phyloP scores from a whole-genome alignment of 2,888 invertebrate genomes.

The Mesoligia furuncula region DNA sequence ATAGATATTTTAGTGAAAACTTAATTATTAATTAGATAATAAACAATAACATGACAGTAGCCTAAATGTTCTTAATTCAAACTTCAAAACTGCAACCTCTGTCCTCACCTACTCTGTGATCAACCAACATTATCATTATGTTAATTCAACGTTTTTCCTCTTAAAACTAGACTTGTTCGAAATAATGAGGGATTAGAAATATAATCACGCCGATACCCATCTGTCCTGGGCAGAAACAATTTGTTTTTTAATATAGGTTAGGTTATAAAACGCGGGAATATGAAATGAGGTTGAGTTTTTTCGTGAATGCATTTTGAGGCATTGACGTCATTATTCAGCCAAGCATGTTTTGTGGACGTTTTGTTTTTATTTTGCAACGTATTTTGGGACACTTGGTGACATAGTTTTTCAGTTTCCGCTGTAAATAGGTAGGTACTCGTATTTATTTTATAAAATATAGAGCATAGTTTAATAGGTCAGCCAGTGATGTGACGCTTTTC shows the following conservation, averaged over 20 bases:
- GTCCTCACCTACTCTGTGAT: constrained; percentile 60
- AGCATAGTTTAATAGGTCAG: background rate
- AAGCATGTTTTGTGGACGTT: background rate
- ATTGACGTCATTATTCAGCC: constrained; percentile 52
- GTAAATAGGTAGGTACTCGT: background rate
- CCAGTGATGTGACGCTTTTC: background rate
- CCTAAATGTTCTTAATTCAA: no score
- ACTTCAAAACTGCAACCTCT: constrained; percentile 12
- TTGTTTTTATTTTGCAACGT: background rate
- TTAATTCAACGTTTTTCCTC: constrained; percentile 78
- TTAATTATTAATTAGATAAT: no score
- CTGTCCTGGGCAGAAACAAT: constrained; percentile 79
- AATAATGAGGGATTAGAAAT: constrained; percentile 79
- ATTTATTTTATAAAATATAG: background rate
- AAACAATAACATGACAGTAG: no score
- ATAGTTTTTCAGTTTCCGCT: background rate
- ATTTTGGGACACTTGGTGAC: background rate
- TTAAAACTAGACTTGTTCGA: constrained; percentile 77
- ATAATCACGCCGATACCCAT: constrained; percentile 82
- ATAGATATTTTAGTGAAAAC: no score
- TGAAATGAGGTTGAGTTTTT: constrained; percentile 62
- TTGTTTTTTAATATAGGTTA: constrained; percentile 76
- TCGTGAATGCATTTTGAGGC: constrained; percentile 46
- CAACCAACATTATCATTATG: constrained; percentile 81
- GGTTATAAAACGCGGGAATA: constrained; percentile 64